Conservation (phyloP, 2,888 invertebrate genomes). For the Morpho helenor region DNA sequence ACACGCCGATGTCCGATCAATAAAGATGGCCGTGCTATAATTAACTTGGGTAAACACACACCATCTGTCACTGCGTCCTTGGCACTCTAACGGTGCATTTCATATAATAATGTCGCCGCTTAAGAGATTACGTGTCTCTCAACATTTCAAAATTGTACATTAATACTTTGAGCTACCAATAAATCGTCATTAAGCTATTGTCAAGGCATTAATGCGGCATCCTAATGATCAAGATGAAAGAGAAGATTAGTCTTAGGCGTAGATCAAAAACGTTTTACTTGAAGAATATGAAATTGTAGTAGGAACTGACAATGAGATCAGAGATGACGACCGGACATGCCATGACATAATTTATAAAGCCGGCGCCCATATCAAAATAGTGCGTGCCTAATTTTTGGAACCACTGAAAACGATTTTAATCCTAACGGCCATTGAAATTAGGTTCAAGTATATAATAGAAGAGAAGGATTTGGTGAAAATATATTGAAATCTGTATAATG, state of each 20-base stretch:
- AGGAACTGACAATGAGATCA: constrained; percentile 55
- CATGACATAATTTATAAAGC: constrained; percentile 66
- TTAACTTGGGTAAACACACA: constrained; percentile 41
- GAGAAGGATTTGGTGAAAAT: constrained; percentile 48
- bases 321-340: constrained; percentile 68
- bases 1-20: constrained; percentile 55
- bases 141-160: constrained; percentile 27
- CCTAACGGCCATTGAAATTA: constrained; percentile 44
- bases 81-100: constrained; percentile 32
- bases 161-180: constrained; percentile 29
- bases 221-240: constrained; percentile 44
- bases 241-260: constrained; percentile 43
- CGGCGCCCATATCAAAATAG: constrained; percentile 67
- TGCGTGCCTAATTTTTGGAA: constrained; percentile 39
- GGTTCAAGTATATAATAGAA: constrained; percentile 35
- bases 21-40: constrained; percentile 51
- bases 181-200: constrained; percentile 50
- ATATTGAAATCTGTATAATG: constrained; percentile 54
- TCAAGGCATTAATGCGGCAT: constrained; percentile 34
- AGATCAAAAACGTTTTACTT: constrained; percentile 51
- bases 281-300: constrained; percentile 44
- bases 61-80: constrained; percentile 49
- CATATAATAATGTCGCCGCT: constrained; percentile 27
- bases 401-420: constrained; percentile 42
- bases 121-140: constrained; percentile 25